Conservation (phyloP, 2,113 vertebrate genomes). For the Hystrix brachyura region DNA sequence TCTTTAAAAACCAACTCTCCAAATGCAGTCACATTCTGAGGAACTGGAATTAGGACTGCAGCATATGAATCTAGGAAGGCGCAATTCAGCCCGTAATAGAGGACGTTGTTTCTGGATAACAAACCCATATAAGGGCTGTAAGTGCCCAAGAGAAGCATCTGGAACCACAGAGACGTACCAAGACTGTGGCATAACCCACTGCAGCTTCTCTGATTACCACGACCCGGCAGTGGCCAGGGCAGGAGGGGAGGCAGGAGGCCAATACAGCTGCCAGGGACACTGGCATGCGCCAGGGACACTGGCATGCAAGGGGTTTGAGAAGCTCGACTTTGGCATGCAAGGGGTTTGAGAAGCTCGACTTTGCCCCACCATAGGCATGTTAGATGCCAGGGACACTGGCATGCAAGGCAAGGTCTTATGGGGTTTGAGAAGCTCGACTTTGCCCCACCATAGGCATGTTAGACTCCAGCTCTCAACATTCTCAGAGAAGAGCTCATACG, state of each 20-base stretch:
- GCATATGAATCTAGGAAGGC: background rate
- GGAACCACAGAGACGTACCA: background rate
- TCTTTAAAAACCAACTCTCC: background rate
- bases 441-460: too few species aligned
- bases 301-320: too few species aligned
- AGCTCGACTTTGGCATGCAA: too few species aligned
- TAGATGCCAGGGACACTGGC: background rate
- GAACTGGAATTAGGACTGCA: background rate
- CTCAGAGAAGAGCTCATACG: background rate
- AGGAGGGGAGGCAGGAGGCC: background rate
- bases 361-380: background rate
- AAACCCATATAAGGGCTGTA: background rate
- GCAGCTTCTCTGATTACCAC: background rate
- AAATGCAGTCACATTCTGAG: constrained; percentile 4
- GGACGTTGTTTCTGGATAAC: background rate
- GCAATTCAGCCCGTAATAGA: background rate
- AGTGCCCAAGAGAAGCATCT: background rate
- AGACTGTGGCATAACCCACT: background rate
- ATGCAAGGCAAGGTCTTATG: background rate
- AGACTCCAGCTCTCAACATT: background rate
- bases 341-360: background rate
- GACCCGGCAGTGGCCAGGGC: background rate
- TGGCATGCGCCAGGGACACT: too few species aligned
- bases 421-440: background rate
- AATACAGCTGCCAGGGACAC: background rate